Evolutionary conservation across 2,797 vertebrate species (phyloP).

Genomic region (Tapera naevia): DNA sequence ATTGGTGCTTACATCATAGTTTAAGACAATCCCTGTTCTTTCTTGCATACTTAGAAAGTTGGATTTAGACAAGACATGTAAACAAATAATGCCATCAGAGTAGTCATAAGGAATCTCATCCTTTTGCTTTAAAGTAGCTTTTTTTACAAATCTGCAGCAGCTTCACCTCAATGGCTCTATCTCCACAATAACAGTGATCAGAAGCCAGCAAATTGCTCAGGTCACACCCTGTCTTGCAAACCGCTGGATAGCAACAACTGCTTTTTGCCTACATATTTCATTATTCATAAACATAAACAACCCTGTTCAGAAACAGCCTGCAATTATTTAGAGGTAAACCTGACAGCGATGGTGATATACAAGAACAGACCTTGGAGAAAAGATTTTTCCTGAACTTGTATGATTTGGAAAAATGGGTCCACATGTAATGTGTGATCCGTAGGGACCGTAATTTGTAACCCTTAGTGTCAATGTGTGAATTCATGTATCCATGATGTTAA

Average conservation of each 20-base stretch:
- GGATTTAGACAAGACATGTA: not conserved
- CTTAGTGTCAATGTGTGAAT: not conserved
- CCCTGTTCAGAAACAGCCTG: not conserved
- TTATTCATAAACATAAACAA: not conserved
- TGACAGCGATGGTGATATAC: not conserved
- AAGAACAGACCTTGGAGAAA: not conserved
- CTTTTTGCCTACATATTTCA: not conserved
- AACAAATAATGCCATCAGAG: not conserved
- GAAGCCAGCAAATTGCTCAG: not conserved
- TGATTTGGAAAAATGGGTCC: not conserved
- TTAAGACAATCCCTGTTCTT: not conserved
- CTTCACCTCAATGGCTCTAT: not conserved
- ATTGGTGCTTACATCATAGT: not conserved
- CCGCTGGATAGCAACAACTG: not conserved
- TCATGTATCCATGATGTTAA: not conserved
- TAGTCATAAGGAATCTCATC: not conserved
- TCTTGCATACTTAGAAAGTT: not conserved
- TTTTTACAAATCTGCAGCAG: not conserved
- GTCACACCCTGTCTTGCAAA: not conserved
- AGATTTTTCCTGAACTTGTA: not conserved
- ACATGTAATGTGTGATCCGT: not conserved
- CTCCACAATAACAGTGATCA: not conserved
- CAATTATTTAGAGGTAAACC: not conserved
- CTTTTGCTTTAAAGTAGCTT: not conserved
- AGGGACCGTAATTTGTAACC: not conserved